Base-by-base conservation (phyloP, 2,797 vertebrate genomes). In the Silurus lanzhouensis region DNA sequence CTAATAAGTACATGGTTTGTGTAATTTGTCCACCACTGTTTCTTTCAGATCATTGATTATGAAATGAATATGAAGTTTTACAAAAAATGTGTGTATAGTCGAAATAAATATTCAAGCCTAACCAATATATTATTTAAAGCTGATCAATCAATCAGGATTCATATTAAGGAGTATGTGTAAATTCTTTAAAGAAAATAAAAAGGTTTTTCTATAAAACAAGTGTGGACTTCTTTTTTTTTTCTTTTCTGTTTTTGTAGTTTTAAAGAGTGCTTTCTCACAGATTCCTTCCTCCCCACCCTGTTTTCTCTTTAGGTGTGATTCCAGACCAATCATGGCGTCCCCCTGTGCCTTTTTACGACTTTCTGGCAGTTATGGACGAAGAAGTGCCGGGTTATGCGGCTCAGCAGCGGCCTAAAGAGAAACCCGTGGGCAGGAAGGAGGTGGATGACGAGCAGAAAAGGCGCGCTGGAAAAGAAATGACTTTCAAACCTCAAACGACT, bases 291-390 rank as follows among this genome's bases (percentile, higher is more conserved):
- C 44, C 1, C 46, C 48, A 25, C 0, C 31, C 12, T 89, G 83
- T 90, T 60, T 68, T 88, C 86, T 87, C 86, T 87, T 55, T 85
- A 99, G 98, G 95, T 83, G 89, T 88, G 88, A 91, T 98, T 90
- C 93, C 93, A 1, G 94, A 94, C 25, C 93, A 95, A 20, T 92
- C 92, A 38, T 98, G 97, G 97, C 93, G 91, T 75, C 96, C 98
- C 9, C 92, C 93, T 0, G 94, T 95, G 61, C 93, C 96, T 0
- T 96, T 97, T 74, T 96, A 96, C 0, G 89, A 99, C 91, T 98
- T 99, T 89, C 95, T 99, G 38, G 94, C 92, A 82, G 91, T 96
- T 93, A 97, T 99, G 95, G 97, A 97, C 82, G 86, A 85, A 0
- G 85, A 96, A 0, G 19, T 90, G 0, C 94, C 95, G 0, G 91